These are phyloP conservation scores for Donacobius atricapilla DNA, from an alignment of 2,113 vertebrate species.

Conservation along the genomic window DNA sequence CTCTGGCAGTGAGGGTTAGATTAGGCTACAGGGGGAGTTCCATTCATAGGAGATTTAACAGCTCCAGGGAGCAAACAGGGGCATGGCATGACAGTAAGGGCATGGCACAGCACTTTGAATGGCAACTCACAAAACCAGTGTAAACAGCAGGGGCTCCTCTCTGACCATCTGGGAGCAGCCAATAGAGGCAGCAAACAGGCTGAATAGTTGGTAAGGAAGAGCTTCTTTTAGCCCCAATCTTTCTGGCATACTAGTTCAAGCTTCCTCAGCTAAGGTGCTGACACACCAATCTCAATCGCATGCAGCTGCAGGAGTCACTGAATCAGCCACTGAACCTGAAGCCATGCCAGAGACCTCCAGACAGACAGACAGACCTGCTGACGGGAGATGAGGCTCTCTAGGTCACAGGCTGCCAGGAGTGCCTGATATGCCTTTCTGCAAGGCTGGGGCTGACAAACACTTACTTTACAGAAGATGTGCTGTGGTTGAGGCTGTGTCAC, in stretches of 20 bases:
- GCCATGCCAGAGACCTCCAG: neutral
- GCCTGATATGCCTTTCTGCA: neutral
- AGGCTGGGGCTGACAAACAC: neutral
- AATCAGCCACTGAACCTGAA: neutral
- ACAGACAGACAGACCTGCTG: neutral
- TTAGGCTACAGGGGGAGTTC: neutral
- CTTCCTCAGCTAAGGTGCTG: neutral
- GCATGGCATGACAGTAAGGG: neutral
- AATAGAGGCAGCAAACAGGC: neutral
- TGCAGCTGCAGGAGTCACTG: neutral
- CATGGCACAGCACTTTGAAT: neutral
- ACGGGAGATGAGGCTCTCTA: neutral
- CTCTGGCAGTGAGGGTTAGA: too few relatives aligned
- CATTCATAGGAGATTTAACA: neutral
- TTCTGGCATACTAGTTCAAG: neutral
- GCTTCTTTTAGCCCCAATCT: neutral
- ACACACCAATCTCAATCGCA: neutral
- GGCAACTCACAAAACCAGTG: neutral
- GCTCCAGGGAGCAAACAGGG: neutral
- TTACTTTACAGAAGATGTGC: neutral
- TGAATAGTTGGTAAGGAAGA: neutral
- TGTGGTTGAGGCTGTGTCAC: neutral
- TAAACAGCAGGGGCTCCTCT: neutral
- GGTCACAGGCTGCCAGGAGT: neutral
- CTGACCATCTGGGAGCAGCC: accelerated